Base-by-base conservation (phyloP, 2,113 vertebrate species). In the Cinclus mexicanus region DNA sequence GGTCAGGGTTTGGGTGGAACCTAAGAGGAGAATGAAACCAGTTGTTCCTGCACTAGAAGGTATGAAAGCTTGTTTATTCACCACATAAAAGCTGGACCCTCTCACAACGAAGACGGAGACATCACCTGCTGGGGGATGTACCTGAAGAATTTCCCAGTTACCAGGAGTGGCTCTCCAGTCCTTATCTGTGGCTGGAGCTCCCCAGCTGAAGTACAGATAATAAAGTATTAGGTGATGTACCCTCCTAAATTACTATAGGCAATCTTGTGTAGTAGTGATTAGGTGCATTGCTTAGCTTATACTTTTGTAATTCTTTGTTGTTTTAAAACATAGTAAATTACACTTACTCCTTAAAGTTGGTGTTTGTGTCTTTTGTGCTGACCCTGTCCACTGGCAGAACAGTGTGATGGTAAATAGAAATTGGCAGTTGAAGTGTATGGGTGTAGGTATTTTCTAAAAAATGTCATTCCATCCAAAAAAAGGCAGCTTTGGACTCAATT, bases 91-190 rank as follows among this genome's bases (percentile, higher is more conserved):
- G 9, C 44, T 77, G 46, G 33, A 42, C 17, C 17, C 33, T 87
- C 22, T 77, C 47, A 46, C 28, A 47, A 64, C 0, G 3, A 39
- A 39, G 84, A 78, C 0, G 0, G 33, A 46, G 64, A 46, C 39
- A 18, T 78, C 15, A 16, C 18, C 12, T 33, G 39, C 0, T 0
- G 28, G 33, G 69, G 33, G 26, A 53, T 5, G 10, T 12, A 23
- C 74, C 23, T 53, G 55, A 53, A 61, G 56, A 16, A 61, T 61
- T 78, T 39, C 39, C 12, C 47, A 39, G 23, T n/a, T 53, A 28
- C 47, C 41, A 20, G 47, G 12, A 78, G 12, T 23, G 47, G 33
- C 20, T 61, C 39, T 78, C 28, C 33, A 53, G 55, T 23, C 19
- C 28, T n/a, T 78, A 0, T 1, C 33, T 60, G 33, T 37, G 55